Percentiles rank a stretch among this genome's conserved stretches.
phyloP scores from a whole-genome alignment of 2,113 vertebrate genomes.

The Craseonycteris thonglongyai region DNA sequence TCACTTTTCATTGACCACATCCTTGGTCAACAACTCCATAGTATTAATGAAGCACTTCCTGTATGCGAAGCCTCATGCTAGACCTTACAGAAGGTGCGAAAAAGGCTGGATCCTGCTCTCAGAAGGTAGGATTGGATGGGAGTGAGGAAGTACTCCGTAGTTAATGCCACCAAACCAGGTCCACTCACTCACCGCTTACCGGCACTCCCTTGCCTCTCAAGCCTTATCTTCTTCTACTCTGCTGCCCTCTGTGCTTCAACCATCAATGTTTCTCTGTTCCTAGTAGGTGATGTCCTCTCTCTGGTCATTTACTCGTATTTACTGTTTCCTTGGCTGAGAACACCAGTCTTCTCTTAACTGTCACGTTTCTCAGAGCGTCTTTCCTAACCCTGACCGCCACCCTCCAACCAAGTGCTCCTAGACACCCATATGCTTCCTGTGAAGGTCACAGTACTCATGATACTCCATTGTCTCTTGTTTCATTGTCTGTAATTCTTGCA shows the following conservation, averaged over 20 bases:
- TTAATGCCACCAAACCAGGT: too few relatives aligned
- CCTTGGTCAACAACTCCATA: background rate
- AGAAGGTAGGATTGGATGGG: background rate
- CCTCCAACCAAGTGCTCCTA: background rate
- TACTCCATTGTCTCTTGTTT: background rate
- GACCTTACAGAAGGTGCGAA: background rate
- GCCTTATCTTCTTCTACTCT: background rate
- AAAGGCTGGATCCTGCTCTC: background rate
- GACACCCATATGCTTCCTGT: background rate
- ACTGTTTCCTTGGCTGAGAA: background rate
- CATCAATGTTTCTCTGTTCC: background rate
- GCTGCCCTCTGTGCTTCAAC: background rate
- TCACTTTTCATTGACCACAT: background rate
- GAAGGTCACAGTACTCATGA: too few relatives aligned
- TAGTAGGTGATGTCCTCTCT: background rate
- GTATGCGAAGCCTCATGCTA: background rate
- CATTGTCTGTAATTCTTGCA: background rate
- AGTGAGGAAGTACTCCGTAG: background rate
- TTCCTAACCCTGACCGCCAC: background rate
- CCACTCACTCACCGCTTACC: too few relatives aligned
- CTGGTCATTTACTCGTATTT: background rate
- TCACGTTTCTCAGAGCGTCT: background rate
- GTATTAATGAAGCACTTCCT: background rate
- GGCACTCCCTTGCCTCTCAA: background rate
- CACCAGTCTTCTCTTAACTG: background rate